These are phyloP conservation scores for Eulacestoma nigropectus DNA, from an alignment of 2,113 vertebrate genomes.

Conservation along the genomic window DNA sequence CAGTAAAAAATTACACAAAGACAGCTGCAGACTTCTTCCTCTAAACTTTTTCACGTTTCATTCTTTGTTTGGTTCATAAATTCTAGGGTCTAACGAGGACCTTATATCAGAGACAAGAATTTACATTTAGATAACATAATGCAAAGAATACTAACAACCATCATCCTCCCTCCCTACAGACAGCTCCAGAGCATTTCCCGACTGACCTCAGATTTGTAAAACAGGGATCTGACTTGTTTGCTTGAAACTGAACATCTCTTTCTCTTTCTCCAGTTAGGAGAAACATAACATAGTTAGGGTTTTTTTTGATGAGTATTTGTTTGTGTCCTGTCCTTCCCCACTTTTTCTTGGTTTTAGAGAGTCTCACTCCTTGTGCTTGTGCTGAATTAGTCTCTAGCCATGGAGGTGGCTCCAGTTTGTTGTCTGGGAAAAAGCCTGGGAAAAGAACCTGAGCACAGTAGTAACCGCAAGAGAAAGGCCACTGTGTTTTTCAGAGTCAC, in stretches of 20 bases:
- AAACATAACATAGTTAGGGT: background rate
- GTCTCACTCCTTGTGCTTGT: background rate
- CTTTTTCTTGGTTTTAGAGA: background rate
- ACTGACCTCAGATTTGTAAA: background rate
- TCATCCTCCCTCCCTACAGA: background rate
- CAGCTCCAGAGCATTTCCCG: background rate
- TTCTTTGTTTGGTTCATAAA: conserved; percentile 4
- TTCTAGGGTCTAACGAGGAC: background rate
- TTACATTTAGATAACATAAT: conserved; percentile 7
- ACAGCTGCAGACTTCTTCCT: background rate
- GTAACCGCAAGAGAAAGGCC: background rate
- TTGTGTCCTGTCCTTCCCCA: background rate
- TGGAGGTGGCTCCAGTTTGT: background rate
- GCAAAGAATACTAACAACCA: background rate
- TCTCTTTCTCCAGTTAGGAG: background rate
- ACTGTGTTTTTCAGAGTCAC: background rate
- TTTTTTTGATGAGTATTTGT: background rate
- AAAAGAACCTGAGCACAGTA: background rate
- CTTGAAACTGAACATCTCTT: background rate
- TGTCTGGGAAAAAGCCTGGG: background rate
- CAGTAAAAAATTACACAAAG: conserved; percentile 21
- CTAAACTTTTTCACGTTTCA: background rate
- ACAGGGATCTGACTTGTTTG: background rate
- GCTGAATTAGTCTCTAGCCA: background rate
- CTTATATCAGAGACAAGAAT: background rate